Conservation (phyloP, 2,797 vertebrate genomes). For the Harpagifer antarcticus region DNA sequence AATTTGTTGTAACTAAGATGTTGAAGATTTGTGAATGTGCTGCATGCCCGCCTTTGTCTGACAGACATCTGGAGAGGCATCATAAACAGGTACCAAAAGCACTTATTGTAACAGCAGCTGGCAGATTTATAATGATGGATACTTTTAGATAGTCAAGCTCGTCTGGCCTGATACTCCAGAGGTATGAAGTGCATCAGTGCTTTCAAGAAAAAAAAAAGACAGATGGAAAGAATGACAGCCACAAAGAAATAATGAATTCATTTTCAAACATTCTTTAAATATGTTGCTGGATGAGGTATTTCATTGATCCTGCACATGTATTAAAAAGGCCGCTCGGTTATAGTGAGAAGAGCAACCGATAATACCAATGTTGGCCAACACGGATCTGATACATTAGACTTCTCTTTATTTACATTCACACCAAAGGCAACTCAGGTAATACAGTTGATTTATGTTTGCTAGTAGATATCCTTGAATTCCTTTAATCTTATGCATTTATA, state of each 20-base stretch:
- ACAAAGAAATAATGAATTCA: conserved; percentile 2
- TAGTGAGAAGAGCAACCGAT: conserved; percentile 15
- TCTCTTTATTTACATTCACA: conserved; percentile 15
- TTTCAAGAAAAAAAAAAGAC: conserved; percentile 44
- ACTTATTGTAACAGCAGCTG: conserved; percentile 67
- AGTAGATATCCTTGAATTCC: neutral
- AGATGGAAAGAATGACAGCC: conserved; percentile 32
- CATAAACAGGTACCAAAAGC: conserved; percentile 58
- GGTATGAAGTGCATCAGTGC: conserved; percentile 56
- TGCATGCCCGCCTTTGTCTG: conserved; percentile 42
- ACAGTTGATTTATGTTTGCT: conserved; percentile 6
- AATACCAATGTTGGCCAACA: conserved; percentile 11
- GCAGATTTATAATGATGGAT: conserved; percentile 72
- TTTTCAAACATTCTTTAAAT: conserved; percentile 36
- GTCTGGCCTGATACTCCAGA: conserved; percentile 58
- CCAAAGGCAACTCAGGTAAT: conserved; percentile 1
- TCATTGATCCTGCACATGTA: conserved; percentile 30
- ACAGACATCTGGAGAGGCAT: conserved; percentile 62
- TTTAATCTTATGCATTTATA: conserved; percentile 4
- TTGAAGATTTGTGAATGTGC: conserved; percentile 41
- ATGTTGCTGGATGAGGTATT: conserved; percentile 41
- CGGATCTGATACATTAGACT: conserved; percentile 14
- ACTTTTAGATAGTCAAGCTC: conserved; percentile 61
- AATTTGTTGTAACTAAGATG: conserved; percentile 34
- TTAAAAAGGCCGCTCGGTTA: conserved; percentile 29